Base-by-base conservation (phyloP, 2,888 invertebrate genomes). In the Hedychridium roseum region DNA sequence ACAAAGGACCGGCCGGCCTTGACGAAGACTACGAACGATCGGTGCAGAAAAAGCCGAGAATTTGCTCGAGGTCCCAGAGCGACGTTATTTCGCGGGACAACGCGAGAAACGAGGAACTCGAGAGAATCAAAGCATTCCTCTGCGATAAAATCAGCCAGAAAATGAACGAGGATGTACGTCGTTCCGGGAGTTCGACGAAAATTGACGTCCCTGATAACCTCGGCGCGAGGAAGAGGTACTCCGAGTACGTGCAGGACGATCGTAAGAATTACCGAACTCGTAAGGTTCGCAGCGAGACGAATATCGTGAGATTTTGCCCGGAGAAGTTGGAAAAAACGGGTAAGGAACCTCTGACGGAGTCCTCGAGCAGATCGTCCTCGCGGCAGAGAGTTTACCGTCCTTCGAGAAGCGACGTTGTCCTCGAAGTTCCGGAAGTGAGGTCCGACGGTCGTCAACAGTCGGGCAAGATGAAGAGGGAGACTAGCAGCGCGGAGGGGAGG, bases 281-380 rank as follows among this genome's bases (percentile, higher is more conserved):
- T 18, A 71, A 72, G 46, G 67, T 64, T 11, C 66, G 66, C 27
- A 76, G 73, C 41, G 73, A 74, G 15, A 68, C 60, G n/a, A 73
- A 55, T 43, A 50, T 73, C 12, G 31, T 57, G 17, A 43, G 50
- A 48, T 63, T 56, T 41, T 55, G 64, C 18, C 64, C 58, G 14
- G 64, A 62, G 17, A 54, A 50, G 14, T 2, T 11, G 21, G 49
- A 54, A 14, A 31, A 18, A 17, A 12, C 7, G 34, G 28, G 14
- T 43, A 21, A 27, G 23, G n/a, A 15, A 40, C 5, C 6, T 9
- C 35, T 17, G 51, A 44, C 15, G 37, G 16, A 9, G 16, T 12
- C 31, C 11, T 5, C 26, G n/a, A 34, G 41, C n/a, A n/a, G n/a
- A n/a, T n/a, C n/a, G n/a, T n/a, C n/a, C n/a, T n/a, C n/a, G n/a